phyloP scores from a whole-genome alignment of 1,140 invertebrate species.

The Hypsibius dujardini region DNA sequence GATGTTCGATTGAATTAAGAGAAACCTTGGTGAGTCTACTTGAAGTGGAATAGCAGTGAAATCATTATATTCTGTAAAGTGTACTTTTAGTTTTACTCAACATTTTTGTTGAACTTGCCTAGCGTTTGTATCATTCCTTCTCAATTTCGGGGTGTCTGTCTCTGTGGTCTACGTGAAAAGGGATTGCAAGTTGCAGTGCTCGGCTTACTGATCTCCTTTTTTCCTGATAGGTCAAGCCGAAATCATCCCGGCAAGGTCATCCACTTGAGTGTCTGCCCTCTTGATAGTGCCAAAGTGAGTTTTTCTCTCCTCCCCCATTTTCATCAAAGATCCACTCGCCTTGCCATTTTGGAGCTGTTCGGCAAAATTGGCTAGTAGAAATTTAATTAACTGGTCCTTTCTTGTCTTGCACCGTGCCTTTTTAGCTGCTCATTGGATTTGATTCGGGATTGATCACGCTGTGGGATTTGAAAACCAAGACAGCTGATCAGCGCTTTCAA shows the following conservation, averaged over 20 bases:
- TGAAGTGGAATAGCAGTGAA: not conserved
- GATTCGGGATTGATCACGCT: conserved; percentile 79
- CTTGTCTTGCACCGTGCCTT: not conserved
- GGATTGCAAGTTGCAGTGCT: too few relatives aligned
- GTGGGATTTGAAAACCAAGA: conserved; percentile 74
- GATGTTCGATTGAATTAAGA: not conserved
- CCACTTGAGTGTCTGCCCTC: conserved; percentile 37
- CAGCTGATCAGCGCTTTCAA: conserved; percentile 62
- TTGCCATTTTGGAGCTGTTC: not conserved
- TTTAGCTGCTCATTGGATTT: conserved; percentile 83
- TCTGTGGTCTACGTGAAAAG: too few relatives aligned
- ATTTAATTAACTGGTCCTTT: conserved; percentile 65
- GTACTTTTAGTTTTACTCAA: too few relatives aligned
- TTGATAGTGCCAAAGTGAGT: conserved; percentile 34
- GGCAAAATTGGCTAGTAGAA: not conserved
- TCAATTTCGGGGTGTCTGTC: too few relatives aligned
- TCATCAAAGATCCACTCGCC: not conserved
- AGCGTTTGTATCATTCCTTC: too few relatives aligned
- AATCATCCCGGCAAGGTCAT: conserved; percentile 39
- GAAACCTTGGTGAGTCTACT: not conserved
- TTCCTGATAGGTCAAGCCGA: conserved; percentile 32
- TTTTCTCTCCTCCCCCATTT: not conserved
- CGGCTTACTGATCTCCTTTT: too few relatives aligned
- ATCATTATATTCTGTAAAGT: too few relatives aligned
- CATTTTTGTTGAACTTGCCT: too few relatives aligned